Evolutionary conservation across 2,888 invertebrate species (phyloP).

Genomic region (Poecilus cupreus): DNA sequence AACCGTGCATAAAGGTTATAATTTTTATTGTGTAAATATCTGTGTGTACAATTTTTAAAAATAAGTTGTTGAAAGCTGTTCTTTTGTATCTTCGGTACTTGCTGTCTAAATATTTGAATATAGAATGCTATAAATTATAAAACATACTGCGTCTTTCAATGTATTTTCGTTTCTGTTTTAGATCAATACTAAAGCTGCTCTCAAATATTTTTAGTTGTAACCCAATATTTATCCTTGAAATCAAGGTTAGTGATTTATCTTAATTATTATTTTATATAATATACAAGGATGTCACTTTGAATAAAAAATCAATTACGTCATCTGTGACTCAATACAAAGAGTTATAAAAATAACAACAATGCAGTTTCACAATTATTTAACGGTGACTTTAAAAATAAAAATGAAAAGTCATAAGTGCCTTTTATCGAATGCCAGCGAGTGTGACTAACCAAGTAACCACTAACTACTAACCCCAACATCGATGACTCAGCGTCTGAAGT

Average conservation of each 20-base stretch:
- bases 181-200: neutral
- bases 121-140: neutral
- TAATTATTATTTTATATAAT: neutral
- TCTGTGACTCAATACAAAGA: neutral
- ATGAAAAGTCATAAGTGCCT: neutral
- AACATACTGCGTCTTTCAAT: neutral
- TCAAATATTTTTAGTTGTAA: constrained; percentile 15
- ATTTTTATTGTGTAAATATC: too few species aligned
- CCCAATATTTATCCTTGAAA: constrained; percentile 4
- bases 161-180: neutral
- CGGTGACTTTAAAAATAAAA: neutral
- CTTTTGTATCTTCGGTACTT: too few species aligned
- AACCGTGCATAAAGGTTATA: neutral
- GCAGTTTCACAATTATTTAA: neutral
- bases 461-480: neutral
- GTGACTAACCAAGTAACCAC: constrained; percentile 22
- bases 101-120: neutral
- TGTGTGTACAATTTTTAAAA: too few species aligned
- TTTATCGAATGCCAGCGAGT: too few species aligned
- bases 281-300: constrained; percentile 13
- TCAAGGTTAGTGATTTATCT: neutral
- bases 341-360: neutral
- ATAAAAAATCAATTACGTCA: neutral
- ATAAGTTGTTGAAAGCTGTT: too few species aligned
- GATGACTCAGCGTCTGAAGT: constrained; percentile 20